phyloP scores from a whole-genome alignment of 2,113 vertebrate genomes.

The Xenus cinereus region DNA sequence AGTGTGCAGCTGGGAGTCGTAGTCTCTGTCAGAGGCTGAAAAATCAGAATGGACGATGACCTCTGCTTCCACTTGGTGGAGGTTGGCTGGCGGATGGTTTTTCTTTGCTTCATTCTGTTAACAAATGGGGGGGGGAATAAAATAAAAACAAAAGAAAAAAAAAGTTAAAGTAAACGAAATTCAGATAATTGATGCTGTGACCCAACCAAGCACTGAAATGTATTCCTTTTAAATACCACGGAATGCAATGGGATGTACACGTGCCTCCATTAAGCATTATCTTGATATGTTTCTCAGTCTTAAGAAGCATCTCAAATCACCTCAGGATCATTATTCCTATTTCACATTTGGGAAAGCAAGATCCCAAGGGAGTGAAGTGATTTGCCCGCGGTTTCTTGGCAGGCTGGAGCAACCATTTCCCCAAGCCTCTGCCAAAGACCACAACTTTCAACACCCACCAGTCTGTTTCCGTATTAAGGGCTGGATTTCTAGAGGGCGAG shows the following conservation, averaged over 20 bases:
- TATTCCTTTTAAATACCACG: background rate
- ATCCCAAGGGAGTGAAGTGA: background rate
- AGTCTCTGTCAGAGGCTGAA: conserved; percentile 75
- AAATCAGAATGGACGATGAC: conserved; percentile 96
- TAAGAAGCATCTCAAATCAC: conserved; percentile 2
- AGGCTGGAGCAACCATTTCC: background rate
- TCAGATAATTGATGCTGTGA: background rate
- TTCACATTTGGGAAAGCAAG: background rate
- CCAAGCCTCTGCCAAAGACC: background rate
- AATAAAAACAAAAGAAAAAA: background rate
- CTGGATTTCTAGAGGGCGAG: background rate
- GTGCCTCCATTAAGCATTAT: background rate
- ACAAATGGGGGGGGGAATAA: background rate
- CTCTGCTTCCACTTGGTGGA: conserved; percentile 90
- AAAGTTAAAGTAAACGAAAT: background rate
- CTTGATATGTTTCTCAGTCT: background rate
- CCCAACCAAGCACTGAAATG: background rate
- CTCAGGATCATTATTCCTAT: background rate
- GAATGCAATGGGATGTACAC: background rate
- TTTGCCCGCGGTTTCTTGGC: background rate
- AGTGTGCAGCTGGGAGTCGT: conserved; percentile 47
- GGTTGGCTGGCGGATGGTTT: conserved; percentile 70
- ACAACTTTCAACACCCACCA: background rate
- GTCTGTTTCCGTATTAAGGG: background rate
- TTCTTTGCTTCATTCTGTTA: conserved; percentile 72